Percentiles rank a stretch among this genome's conserved stretches.
Evolutionary conservation across 2,888 invertebrate genomes (phyloP).

Genomic region (Schizaphis graminum): DNA sequence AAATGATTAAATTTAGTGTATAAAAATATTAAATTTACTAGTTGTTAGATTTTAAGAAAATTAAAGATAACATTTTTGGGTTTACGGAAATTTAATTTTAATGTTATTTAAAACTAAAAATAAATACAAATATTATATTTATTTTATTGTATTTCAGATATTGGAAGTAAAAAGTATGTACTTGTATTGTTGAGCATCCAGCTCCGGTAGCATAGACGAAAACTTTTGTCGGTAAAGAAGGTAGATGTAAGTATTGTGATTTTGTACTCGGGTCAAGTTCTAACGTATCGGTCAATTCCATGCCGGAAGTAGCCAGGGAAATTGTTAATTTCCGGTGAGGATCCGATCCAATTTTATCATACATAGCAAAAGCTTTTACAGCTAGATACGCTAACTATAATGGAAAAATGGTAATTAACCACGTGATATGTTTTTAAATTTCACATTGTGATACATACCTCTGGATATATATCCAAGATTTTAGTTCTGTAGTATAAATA

Average conservation of each 20-base stretch:
- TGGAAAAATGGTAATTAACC: not conserved
- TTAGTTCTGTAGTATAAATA: slow-evolving; percentile 79
- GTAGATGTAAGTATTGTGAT: slow-evolving; percentile 75
- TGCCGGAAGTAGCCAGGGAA: slow-evolving; percentile 79
- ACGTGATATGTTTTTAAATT: not conserved
- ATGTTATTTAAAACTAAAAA: not conserved
- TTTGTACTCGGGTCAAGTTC: slow-evolving; percentile 74
- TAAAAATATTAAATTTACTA: not conserved
- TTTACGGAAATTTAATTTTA: not conserved
- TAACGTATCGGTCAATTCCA: slow-evolving; percentile 79
- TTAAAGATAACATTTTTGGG: not conserved
- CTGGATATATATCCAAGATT: slow-evolving; percentile 76
- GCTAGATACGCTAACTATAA: slow-evolving; percentile 74
- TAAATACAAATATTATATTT: not conserved
- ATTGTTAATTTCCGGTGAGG: slow-evolving; percentile 77
- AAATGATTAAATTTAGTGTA: not conserved
- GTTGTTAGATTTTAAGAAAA: not conserved
- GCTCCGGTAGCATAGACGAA: slow-evolving; percentile 80
- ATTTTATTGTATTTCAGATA: not conserved
- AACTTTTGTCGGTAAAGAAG: slow-evolving; percentile 79
- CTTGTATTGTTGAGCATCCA: slow-evolving; percentile 79
- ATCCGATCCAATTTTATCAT: slow-evolving; percentile 76
- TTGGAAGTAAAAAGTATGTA: slow-evolving; percentile 68
- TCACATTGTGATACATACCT: slow-evolving; percentile 69
- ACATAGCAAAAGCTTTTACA: slow-evolving; percentile 76